Evolutionary conservation across 2,113 vertebrate genomes (phyloP), one percentile per base, ranked within the genome.

Genomic region (Oryzias woworae): DNA sequence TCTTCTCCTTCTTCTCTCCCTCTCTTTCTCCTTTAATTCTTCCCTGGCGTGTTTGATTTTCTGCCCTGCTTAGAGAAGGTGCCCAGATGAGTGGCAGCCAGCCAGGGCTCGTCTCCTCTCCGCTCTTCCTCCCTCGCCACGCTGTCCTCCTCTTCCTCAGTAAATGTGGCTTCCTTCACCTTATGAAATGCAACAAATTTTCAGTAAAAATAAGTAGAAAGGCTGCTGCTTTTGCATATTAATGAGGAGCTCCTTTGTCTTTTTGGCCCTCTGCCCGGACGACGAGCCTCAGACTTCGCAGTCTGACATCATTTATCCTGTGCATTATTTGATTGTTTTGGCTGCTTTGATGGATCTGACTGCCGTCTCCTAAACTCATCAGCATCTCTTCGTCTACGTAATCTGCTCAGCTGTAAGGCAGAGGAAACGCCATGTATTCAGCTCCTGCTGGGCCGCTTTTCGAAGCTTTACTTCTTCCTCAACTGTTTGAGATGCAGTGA

Each of bases 41-140:
- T 91, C 89, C 84, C 85, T 84, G 85, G 88, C 83, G 83, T 87
- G 89, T 92, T 91, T 92, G 90, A 91, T 93, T 92, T 91, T 90
- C 86, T 92, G 89, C 91, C 90, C 90, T 90, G 88, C 88, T 91
- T 92, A 90, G 90, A 85, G 90, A 92, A 92, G 88, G 88, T 91
- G 90, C 87, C 87, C 88, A 92, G 90, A 92, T 91, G 90, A 90
- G 90, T 92, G 90, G 91, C 90, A 92, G 87, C 56, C 78, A 66
- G 91, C 90, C 92, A 92, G 85, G 78, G 77, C 82, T 86, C 69
- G 76, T 88, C 81, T 78, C 66, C 49, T 66, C 17, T 65, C 58
- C 61, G 46, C 66, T 45, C 69, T 54, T 48, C 50, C 65, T 44
- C 62, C 14, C 36, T 22, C 55, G 62, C 50, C 18, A 36, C 59